Base-by-base conservation (phyloP, 2,888 invertebrate species). In the Onchidella celtica region DNA sequence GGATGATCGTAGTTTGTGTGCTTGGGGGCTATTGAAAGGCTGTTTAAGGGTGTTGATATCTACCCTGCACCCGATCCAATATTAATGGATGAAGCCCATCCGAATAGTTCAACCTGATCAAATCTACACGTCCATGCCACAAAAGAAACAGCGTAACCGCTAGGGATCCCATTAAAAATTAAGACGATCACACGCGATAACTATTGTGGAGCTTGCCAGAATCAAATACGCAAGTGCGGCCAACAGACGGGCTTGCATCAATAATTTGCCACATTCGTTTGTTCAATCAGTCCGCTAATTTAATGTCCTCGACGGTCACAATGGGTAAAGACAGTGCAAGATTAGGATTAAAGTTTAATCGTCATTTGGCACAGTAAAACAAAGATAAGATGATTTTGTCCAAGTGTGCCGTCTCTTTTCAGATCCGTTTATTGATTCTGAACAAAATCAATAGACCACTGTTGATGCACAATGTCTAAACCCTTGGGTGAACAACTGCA, bases 171-270 rank as follows among this genome's bases (percentile, higher is more conserved):
- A 73, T 73, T 3, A 47, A 73, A 73, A 4, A 55, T 73, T 73
- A 36, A 59, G 72, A 59, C 34, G 32, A 73, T 73, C 72, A n/a
- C 72, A 59, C 57, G 21, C 29, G 57, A 73, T 59, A 73, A 59
- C 72, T 34, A 2, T 47, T 59, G n/a, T n/a, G 6, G 55, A 34
- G 1, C n/a, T 14, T 47, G 24, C 11, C 24, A 27, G 47, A 47
- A 47, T 47, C 69, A 40, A 69, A 24, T 59, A 14, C 59, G 3
- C 3, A 24, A 69, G 17, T 57, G 59, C 34, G 34, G 11, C 2
- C 2, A 47, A 27, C 24, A 21, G n/a, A 34, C 14, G 36, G 11
- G 27, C 57, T 6, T 6, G 59, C 59, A 73, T 73, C 57, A 73
- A 59, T 70, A 55, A 70, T 70, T 70, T 70, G 55, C 27, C 24